Conservation (phyloP, 2,888 invertebrate genomes). For the Thecocarcelia acutangulata region DNA sequence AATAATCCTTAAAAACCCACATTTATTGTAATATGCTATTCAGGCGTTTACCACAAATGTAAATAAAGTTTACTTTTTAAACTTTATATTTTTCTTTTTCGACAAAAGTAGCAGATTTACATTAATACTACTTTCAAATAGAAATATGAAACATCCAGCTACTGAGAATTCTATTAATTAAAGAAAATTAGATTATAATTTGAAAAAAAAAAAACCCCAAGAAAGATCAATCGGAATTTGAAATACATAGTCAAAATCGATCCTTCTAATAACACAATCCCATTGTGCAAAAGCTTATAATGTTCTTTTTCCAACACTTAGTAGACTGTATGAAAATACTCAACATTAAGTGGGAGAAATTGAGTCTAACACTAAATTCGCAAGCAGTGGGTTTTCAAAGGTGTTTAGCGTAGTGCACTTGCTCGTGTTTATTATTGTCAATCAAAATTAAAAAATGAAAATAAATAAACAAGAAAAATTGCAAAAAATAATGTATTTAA, state of each 20-base stretch:
- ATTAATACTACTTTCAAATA: too few relatives aligned
- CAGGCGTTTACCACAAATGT: too few relatives aligned
- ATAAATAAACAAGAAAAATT: slow-evolving; percentile 29
- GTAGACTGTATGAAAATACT: slow-evolving; percentile 32
- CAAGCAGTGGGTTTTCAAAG: slow-evolving; percentile 44
- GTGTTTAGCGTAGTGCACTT: slow-evolving; percentile 52
- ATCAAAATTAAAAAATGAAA: slow-evolving; percentile 41
- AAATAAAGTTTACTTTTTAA: too few relatives aligned
- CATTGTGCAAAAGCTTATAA: slow-evolving; percentile 54
- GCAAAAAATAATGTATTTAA: slow-evolving; percentile 38
- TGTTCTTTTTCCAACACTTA: slow-evolving; percentile 16
- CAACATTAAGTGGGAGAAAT: slow-evolving; percentile 47
- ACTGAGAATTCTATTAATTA: too few relatives aligned
- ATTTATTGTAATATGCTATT: too few relatives aligned
- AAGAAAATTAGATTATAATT: too few relatives aligned
- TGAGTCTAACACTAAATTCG: slow-evolving; percentile 43
- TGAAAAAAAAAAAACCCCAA: neutral
- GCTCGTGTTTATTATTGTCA: slow-evolving; percentile 61
- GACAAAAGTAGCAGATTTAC: too few relatives aligned
- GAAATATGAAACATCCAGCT: too few relatives aligned
- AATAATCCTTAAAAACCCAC: too few relatives aligned
- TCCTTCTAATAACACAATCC: neutral
- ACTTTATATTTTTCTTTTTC: too few relatives aligned
- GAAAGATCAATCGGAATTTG: neutral
- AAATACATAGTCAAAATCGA: neutral